Base-by-base conservation (phyloP, 2,113 vertebrate genomes). In the Psophia crepitans region DNA sequence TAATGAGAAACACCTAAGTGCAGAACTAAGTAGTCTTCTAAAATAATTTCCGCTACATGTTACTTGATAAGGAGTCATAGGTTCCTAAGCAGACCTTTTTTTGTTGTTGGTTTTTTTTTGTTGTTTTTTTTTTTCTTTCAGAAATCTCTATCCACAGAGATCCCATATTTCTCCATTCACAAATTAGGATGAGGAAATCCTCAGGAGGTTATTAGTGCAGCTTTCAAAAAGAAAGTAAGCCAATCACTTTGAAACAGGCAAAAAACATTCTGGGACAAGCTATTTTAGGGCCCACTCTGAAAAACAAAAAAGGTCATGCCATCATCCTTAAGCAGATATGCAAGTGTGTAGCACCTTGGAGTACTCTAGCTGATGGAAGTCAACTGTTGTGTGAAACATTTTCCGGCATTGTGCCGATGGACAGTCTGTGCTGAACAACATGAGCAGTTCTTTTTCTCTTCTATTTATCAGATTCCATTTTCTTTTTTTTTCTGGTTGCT, bases 1-100 rank as follows among this genome's bases (percentile, higher is more conserved):
- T 97, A 97, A 97, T 90, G 92, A 97, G 94, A 95, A 96, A 87
- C 71, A 92, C 75, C 86, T 91, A 93, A 96, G 65, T 43, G 58
- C 86, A 58, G 85, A 91, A 95, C 73, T 84, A 94, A 96, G 93
- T 46, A 87, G 83, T 77, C 33, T 61, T 71, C 63, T 91, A 26
- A 96, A 91, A 80, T 93, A 9, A 89, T 91, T 89, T 58, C 89
- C 5, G 24, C 58, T 63, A 46, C 18, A 1, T 48, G 37, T 77
- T 91, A 44, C 43, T 65, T 39, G 71, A 64, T 85, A 86, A 76
- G 57, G 66, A 74, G 15, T 54, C 14, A 23, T n/a, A 74, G 60
- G 63, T 54, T 69, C 74, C 63, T 33, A 51, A 54, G 51, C 58
- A 91, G 43, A 82, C 24, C 66, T 77, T 79, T 44, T 54, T n/a